phyloP scores from a whole-genome alignment of 2,113 vertebrate species.

The Sinocyclocheilus rhinocerous region DNA sequence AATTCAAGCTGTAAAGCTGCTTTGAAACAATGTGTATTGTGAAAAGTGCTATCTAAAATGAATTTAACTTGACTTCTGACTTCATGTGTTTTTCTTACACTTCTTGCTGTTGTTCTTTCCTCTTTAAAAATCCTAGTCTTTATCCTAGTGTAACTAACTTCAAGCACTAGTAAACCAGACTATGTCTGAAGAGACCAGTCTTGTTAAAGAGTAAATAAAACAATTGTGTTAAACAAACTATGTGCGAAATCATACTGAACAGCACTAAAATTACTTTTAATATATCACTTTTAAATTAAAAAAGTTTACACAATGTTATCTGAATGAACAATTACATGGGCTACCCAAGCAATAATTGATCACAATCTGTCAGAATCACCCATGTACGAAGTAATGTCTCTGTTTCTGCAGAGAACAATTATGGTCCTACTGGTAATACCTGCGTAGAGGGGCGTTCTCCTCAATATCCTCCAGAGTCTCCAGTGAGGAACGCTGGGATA shows the following conservation, averaged over 20 bases:
- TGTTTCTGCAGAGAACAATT: neutral
- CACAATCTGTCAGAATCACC: too few species aligned
- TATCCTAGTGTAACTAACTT: neutral
- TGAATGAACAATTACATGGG: neutral
- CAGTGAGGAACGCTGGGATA: constrained; percentile 96
- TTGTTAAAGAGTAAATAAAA: neutral
- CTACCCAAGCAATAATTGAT: neutral
- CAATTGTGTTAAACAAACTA: neutral
- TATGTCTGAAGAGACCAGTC: neutral
- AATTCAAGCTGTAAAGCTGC: neutral
- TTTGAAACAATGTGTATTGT: neutral
- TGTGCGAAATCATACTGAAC: neutral
- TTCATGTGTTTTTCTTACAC: neutral
- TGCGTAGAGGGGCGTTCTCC: constrained; percentile 95
- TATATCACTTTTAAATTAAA: neutral
- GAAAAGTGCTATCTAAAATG: neutral
- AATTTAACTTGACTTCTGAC: neutral
- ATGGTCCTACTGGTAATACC: constrained; percentile 70
- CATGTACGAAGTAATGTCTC: neutral
- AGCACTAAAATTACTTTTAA: neutral
- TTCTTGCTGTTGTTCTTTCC: neutral
- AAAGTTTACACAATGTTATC: neutral
- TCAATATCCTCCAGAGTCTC: constrained; percentile 99
- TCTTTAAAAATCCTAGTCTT: neutral
- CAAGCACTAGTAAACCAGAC: neutral